These are phyloP conservation scores for Nilaparvata lugens DNA, from an alignment of 1,140 invertebrate genomes.

Conservation along the genomic window DNA sequence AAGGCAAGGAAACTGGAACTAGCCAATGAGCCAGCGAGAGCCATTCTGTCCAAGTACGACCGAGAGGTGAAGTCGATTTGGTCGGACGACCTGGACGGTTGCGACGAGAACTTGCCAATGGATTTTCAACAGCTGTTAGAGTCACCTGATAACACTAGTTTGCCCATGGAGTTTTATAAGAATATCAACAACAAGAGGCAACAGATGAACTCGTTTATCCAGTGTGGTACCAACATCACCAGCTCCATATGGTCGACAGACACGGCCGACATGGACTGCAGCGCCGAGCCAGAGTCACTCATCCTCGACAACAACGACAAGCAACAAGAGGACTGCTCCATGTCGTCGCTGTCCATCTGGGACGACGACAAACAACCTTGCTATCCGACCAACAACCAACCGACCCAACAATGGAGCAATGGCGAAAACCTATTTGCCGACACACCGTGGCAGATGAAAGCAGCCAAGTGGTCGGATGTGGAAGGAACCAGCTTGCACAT, in stretches of 20 bases:
- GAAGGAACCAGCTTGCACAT: conserved; percentile 18
- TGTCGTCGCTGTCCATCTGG: no score
- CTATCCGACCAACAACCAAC: neutral
- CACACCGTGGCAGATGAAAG: neutral
- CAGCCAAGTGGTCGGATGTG: conserved; percentile 18
- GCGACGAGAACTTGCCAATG: conserved; percentile 45
- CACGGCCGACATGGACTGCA: conserved; percentile 23
- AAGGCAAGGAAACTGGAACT: conserved; percentile 14
- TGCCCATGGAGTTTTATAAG: conserved; percentile 29
- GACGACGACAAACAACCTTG: no score
- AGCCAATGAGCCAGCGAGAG: conserved; percentile 10
- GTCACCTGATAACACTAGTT: conserved; percentile 36
- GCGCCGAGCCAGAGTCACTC: neutral
- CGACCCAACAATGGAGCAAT: neutral
- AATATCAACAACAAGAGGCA: conserved; percentile 22
- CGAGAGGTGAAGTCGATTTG: conserved; percentile 53
- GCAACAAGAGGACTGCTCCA: no score
- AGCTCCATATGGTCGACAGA: conserved; percentile 37
- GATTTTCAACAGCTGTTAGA: conserved; percentile 46
- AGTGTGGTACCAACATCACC: conserved; percentile 37
- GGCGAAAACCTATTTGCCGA: neutral
- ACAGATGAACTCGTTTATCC: conserved; percentile 28
- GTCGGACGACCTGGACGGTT: conserved; percentile 40
- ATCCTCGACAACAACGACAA: no score
- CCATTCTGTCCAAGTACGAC: conserved; percentile 54